phyloP scores from a whole-genome alignment of 2,797 vertebrate species.

The Antrozous pallidus region DNA sequence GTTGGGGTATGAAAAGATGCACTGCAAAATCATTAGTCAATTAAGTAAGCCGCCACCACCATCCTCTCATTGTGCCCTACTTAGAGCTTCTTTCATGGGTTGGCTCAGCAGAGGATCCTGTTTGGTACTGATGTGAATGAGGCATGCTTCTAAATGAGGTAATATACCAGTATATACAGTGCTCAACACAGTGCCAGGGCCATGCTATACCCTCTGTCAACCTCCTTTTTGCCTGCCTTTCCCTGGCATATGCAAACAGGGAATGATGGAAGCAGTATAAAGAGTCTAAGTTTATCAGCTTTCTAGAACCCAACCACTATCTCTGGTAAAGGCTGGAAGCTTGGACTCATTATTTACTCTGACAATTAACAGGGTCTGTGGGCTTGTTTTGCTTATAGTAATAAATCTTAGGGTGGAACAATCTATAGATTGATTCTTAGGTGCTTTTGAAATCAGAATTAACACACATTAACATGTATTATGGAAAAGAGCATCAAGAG shows the following conservation, averaged over 20 bases:
- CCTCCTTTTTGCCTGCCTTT: not conserved
- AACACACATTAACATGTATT: not conserved
- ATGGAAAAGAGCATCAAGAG: not conserved
- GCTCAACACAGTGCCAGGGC: not conserved
- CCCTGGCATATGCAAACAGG: not conserved
- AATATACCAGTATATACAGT: too few relatives aligned
- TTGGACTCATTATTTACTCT: not conserved
- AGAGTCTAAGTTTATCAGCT: not conserved
- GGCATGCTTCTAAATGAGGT: not conserved
- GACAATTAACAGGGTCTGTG: not conserved
- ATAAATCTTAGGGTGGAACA: not conserved
- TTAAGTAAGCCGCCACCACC: not conserved
- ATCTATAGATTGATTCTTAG: not conserved
- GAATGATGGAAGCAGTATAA: not conserved
- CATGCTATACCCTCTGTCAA: fast-evolving
- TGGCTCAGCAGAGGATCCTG: not conserved
- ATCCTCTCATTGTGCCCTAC: not conserved
- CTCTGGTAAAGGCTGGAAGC: fast-evolving
- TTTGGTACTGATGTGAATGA: fast-evolving
- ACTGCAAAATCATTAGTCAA: not conserved
- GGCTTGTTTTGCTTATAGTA: not conserved
- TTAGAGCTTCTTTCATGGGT: not conserved
- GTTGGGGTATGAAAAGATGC: not conserved
- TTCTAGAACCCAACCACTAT: not conserved
- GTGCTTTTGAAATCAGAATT: not conserved